Percentiles rank a stretch among this genome's conserved stretches.
phyloP scores from a whole-genome alignment of 1,140 invertebrate genomes.

The Trachymyrmex cornetzi region DNA sequence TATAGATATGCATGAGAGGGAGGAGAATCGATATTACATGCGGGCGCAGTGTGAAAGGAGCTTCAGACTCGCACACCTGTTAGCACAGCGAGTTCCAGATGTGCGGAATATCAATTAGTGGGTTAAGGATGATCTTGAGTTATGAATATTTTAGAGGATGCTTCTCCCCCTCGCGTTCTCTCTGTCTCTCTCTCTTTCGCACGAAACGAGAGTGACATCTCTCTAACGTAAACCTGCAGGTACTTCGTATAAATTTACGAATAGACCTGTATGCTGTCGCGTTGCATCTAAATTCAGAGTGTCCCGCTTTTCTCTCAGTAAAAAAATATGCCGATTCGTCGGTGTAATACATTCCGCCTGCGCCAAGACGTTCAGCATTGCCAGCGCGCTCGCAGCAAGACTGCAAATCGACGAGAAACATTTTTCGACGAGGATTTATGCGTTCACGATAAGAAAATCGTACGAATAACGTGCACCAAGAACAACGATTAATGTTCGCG shows the following conservation, averaged over 20 bases:
- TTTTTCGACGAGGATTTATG: conserved; percentile 49
- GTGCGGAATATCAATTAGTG: conserved; percentile 79
- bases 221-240: conserved; percentile 20
- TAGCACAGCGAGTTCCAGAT: conserved; percentile 74
- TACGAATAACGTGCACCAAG: neutral
- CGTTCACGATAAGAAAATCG: conserved; percentile 34
- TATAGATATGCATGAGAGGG: neutral
- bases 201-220: neutral
- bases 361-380: conserved; percentile 21
- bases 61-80: conserved; percentile 73
- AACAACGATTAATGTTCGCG: conserved; percentile 21
- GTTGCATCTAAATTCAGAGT: conserved; percentile 49
- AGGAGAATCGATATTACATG: conserved; percentile 45
- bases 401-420: conserved; percentile 27
- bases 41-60: conserved; percentile 37
- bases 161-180: neutral
- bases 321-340: conserved; percentile 43
- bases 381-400: conserved; percentile 4
- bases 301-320: conserved; percentile 28
- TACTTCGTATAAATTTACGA: conserved; percentile 60
- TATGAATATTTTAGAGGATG: conserved; percentile 78
- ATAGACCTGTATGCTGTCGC: conserved; percentile 24
- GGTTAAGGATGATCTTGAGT: conserved; percentile 75
- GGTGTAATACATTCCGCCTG: conserved; percentile 26
- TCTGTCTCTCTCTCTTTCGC: neutral